Base-by-base conservation (phyloP, 2,113 vertebrate species). In the Corydoras maculifer region DNA sequence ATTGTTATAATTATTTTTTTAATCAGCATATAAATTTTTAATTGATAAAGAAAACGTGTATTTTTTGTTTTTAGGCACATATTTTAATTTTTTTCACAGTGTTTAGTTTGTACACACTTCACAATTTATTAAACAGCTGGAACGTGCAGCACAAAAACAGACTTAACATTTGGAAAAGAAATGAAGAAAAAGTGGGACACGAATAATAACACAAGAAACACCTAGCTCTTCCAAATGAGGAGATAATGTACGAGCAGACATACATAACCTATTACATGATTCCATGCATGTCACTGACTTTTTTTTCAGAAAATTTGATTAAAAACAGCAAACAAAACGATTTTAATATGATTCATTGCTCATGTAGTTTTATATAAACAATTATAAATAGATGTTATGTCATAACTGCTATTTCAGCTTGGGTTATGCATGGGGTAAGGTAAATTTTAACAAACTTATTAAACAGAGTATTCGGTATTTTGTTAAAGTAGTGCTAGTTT, bases 381-480 rank as follows among this genome's bases (percentile, higher is more conserved):
- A 70, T 62, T 70, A 77, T 77, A 70, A 74, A 74, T 35, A 74
- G 68, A 68, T 48, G 58, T 51, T 25, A 66, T 54, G 62, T 70
- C 53, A 48, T 55, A n/a, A 15, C 15, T 70, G 35, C 51, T 75
- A 55, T 53, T 63, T 62, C 14, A 58, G 31, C 53, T 29, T 60
- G 25, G 14, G 30, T 65, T 69, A 64, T 72, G 75, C 69, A 70
- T 68, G 65, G 15, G 63, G 55, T 67, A 55, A 2, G 31, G 11
- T 48, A 67, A 53, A 61, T 54, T 10, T 61, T 61, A n/a, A 66
- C 31, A 15, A 25, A 61, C 8, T 65, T 15, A 73, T 15, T 61
- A 31, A 58, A 10, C 68, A 50, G 43, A 48, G 32, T 1, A 61
- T 49, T 14, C 18, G 15, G 58, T 18, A 14, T 11, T 12, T 3